A percentile compares a stretch with the other conserved stretches of the same genome.
Evolutionary conservation across 2,113 vertebrate genomes (phyloP).

Genomic region (Camelus bactrianus): DNA sequence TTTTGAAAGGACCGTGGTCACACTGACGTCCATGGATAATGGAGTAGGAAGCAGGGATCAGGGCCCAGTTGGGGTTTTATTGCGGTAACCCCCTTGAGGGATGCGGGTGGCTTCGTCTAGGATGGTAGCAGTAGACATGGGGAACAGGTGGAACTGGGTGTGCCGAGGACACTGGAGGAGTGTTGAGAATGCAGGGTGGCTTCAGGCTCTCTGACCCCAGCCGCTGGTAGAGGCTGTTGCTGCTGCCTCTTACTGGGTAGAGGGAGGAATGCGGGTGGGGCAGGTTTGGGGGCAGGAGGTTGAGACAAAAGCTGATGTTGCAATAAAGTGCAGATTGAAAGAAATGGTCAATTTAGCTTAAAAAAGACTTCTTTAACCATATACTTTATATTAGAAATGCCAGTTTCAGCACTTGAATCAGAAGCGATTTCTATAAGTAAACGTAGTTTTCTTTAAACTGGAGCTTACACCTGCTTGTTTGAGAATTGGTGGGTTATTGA

Average conservation of each 20-base stretch:
- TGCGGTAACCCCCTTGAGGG: not conserved
- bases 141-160: not conserved
- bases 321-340: not conserved
- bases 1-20: not conserved
- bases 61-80: not conserved
- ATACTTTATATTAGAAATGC: not conserved
- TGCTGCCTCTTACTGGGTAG: not conserved
- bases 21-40: not conserved
- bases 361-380: not conserved
- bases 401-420: not conserved
- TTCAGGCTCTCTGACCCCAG: not conserved
- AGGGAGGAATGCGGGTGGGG: not conserved
- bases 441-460: not conserved
- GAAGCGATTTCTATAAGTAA: not conserved
- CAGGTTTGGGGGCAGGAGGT: not conserved
- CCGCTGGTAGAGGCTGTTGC: not conserved
- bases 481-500: not conserved
- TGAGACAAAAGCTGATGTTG: not conserved
- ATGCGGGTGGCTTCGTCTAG: not conserved
- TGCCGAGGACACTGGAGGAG: not conserved
- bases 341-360: not conserved
- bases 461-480: not conserved
- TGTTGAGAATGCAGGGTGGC: not conserved
- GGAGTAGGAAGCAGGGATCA: too few relatives aligned
- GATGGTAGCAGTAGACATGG: not conserved